These are phyloP conservation scores for Crossocerus cetratus DNA, from an alignment of 2,888 invertebrate genomes.

Conservation along the genomic window DNA sequence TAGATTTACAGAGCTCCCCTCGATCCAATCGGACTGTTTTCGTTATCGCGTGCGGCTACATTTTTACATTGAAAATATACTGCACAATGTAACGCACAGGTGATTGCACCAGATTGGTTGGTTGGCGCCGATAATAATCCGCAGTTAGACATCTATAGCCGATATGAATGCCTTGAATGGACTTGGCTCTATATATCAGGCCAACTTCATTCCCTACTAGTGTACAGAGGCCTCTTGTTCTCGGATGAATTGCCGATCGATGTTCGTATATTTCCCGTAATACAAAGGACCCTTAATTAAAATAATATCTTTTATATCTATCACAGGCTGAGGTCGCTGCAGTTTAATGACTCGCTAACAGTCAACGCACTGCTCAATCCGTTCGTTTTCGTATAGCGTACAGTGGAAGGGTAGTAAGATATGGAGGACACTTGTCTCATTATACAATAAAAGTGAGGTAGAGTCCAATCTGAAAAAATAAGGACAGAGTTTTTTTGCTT, in stretches of 20 bases:
- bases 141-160: constrained; percentile 4
- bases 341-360: constrained; percentile 55
- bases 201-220: no score
- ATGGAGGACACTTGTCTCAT: constrained; percentile 46
- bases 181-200: no score
- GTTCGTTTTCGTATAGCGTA: constrained; percentile 33
- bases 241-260: constrained; percentile 20
- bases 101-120: not conserved
- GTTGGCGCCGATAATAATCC: not conserved
- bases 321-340: constrained; percentile 77
- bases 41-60: constrained; percentile 37
- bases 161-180: no score
- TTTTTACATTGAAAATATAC: constrained; percentile 32
- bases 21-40: constrained; percentile 9
- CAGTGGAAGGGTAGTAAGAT: constrained; percentile 38
- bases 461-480: constrained; percentile 71
- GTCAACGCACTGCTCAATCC: constrained; percentile 34
- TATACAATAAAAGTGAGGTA: constrained; percentile 70
- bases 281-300: constrained; percentile 72
- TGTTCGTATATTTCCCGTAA: constrained; percentile 57
- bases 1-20: constrained; percentile 12
- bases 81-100: constrained; percentile 20
- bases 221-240: no score
- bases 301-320: constrained; percentile 75
- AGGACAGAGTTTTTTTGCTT: constrained; percentile 28